Conservation (phyloP, 2,888 invertebrate genomes). For the Phaedon cochleariae region DNA sequence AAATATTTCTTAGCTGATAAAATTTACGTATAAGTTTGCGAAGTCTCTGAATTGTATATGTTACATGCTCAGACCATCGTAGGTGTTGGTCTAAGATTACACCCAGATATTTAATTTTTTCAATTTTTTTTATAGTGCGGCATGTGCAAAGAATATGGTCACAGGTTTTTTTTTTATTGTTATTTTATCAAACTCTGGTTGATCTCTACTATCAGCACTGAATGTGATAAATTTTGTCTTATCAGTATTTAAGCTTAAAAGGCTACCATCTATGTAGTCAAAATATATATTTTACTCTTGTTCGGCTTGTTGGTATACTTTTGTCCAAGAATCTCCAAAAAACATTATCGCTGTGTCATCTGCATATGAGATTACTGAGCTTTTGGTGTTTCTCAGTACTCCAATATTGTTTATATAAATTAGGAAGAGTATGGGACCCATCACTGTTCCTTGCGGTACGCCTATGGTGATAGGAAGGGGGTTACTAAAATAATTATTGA, state of each 20-base stretch:
- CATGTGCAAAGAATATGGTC: neutral
- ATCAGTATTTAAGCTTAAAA: neutral
- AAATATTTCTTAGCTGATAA: neutral
- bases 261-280: constrained; percentile 2
- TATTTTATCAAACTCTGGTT: constrained; percentile 8
- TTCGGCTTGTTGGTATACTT: neutral
- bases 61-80: neutral
- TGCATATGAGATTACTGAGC: constrained; percentile 4
- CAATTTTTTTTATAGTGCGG: neutral
- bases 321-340: neutral
- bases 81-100: constrained; percentile 10
- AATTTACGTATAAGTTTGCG: neutral
- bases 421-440: constrained; percentile 10
- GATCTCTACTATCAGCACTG: neutral
- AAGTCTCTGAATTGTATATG: neutral
- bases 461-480: constrained; percentile 5
- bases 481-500: neutral
- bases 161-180: constrained; percentile 6
- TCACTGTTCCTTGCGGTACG: neutral
- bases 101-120: neutral
- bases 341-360: neutral
- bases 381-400: constrained; percentile 1
- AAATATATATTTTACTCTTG: constrained; percentile 5
- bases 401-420: constrained; percentile 8
- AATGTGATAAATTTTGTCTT: constrained; percentile 2